Percentiles rank a stretch among this genome's conserved stretches.
Evolutionary conservation across 2,797 vertebrate species (phyloP).

Genomic region (Graptemys geographica): DNA sequence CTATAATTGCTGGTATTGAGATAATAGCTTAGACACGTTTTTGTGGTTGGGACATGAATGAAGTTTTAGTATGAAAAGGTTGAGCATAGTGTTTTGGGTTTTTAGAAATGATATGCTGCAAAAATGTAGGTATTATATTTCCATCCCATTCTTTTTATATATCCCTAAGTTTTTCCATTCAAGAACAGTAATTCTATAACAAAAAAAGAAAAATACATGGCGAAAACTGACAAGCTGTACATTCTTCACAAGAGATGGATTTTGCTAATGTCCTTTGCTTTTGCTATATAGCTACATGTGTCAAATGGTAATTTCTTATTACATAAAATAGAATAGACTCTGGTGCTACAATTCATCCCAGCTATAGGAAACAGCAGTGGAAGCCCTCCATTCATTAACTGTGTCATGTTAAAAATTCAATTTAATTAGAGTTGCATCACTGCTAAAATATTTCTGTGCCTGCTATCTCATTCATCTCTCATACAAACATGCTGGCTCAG

Average conservation of each 20-base stretch:
- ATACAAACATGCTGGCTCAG: not conserved
- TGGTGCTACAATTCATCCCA: not conserved
- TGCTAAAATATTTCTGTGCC: not conserved
- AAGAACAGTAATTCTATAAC: slow-evolving; percentile 47
- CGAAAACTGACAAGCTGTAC: not conserved
- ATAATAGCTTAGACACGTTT: slow-evolving; percentile 41
- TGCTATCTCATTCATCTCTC: not conserved
- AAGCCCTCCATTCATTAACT: not conserved
- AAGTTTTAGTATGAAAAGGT: slow-evolving; percentile 58
- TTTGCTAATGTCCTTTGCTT: not conserved
- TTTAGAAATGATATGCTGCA: slow-evolving; percentile 62
- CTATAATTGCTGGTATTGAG: slow-evolving; percentile 55
- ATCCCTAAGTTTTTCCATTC: slow-evolving; percentile 63
- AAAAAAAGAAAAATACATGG: slow-evolving; percentile 13
- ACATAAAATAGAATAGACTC: not conserved
- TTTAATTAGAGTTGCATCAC: not conserved
- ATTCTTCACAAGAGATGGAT: slow-evolving; percentile 8
- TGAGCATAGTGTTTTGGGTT: slow-evolving; percentile 47
- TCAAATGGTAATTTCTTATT: not conserved
- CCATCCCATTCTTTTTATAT: slow-evolving; percentile 72
- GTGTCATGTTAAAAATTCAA: not conserved
- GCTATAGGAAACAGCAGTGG: not conserved
- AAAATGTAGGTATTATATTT: slow-evolving; percentile 65
- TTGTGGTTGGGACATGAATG: slow-evolving; percentile 56
- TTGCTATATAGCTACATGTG: fast-evolving